Percentiles rank a stretch among this genome's conserved stretches.
Evolutionary conservation across 2,888 invertebrate species (phyloP).

Genomic region (Thysanoteuthis rhombus): DNA sequence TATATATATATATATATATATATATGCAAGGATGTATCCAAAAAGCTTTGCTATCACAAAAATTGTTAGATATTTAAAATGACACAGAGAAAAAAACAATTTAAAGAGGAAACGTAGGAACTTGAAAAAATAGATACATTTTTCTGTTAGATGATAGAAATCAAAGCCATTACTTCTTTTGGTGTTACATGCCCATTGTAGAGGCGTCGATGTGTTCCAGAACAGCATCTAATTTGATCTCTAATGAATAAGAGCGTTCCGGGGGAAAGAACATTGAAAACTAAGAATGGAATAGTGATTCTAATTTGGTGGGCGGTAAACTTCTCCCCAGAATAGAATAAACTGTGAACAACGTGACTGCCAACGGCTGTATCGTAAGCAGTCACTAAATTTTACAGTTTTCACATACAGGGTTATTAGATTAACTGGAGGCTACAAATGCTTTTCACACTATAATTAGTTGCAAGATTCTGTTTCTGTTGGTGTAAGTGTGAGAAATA

Average conservation of each 20-base stretch:
- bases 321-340: neutral
- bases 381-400: neutral
- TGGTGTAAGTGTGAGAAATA: neutral
- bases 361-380: neutral
- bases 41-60: too few species aligned
- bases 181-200: neutral
- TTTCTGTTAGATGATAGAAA: neutral
- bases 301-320: neutral
- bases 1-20: too few species aligned
- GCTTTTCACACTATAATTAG: neutral
- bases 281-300: neutral
- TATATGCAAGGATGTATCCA: too few species aligned
- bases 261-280: neutral
- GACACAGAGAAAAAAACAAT: too few species aligned
- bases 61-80: too few species aligned
- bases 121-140: too few species aligned
- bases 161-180: neutral
- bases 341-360: neutral
- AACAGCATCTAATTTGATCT: too few species aligned
- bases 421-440: neutral
- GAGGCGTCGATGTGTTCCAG: neutral
- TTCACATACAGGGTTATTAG: neutral
- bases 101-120: too few species aligned
- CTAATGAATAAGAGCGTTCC: neutral
- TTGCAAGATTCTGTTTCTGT: neutral